phyloP scores from a whole-genome alignment of 2,113 vertebrate genomes.

The Cynopterus brachyotis region DNA sequence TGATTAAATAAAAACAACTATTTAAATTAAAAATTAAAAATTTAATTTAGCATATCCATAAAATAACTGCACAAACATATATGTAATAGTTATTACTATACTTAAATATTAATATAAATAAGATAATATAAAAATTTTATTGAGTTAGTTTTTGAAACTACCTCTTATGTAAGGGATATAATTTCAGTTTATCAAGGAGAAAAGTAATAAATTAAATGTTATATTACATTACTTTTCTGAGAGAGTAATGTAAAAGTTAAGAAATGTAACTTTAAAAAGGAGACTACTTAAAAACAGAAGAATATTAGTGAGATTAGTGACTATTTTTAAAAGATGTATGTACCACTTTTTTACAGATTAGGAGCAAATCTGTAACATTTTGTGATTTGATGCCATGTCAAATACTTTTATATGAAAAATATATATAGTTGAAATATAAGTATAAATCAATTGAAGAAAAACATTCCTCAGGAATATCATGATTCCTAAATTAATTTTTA shows the following conservation, averaged over 20 bases:
- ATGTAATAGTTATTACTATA: background rate
- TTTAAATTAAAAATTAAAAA: background rate
- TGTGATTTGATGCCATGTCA: background rate
- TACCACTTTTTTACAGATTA: background rate
- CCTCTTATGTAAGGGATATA: background rate
- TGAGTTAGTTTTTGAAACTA: background rate
- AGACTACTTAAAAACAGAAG: background rate
- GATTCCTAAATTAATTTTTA: constrained; percentile 9
- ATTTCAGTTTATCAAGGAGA: background rate
- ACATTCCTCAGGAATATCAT: background rate
- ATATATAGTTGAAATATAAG: background rate
- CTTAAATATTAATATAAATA: background rate
- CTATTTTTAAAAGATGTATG: background rate
- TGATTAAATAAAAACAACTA: background rate
- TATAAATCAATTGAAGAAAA: background rate
- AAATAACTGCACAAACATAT: background rate
- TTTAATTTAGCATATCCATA: background rate
- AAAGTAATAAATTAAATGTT: background rate
- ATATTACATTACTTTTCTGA: background rate
- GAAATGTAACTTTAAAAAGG: background rate
- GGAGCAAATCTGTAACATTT: background rate
- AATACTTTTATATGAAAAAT: background rate
- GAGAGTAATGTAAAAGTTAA: background rate
- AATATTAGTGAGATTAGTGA: background rate
- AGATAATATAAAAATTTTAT: background rate